These are phyloP conservation scores for Varanus salvator DNA, from an alignment of 2,113 vertebrate species.

Conservation along the genomic window DNA sequence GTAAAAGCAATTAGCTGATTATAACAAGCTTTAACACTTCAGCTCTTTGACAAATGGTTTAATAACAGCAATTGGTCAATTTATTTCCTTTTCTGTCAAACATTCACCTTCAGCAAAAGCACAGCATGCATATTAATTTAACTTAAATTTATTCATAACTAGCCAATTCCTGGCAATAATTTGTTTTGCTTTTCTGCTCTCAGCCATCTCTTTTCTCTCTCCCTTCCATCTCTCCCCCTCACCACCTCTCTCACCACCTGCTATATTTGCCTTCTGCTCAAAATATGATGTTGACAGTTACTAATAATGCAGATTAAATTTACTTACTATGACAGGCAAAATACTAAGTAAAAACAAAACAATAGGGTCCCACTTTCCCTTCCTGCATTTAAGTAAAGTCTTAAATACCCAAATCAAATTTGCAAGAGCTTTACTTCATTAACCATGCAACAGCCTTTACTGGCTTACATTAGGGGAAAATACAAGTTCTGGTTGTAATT, in stretches of 20 bases:
- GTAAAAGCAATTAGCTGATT: constrained; percentile 56
- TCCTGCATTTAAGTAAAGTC: constrained; percentile 38
- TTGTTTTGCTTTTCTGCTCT: constrained; percentile 75
- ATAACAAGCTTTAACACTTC: constrained; percentile 44
- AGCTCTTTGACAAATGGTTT: constrained; percentile 61
- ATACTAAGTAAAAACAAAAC: constrained; percentile 70
- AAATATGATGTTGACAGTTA: constrained; percentile 76
- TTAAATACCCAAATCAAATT: constrained; percentile 47
- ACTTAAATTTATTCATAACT: constrained; percentile 75
- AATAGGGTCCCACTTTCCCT: constrained; percentile 52
- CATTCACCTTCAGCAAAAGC: constrained; percentile 69
- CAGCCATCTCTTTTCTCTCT: constrained; percentile 64
- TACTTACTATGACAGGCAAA: constrained; percentile 74
- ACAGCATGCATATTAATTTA: constrained; percentile 70
- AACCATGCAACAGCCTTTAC: constrained; percentile 21
- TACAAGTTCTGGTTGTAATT: constrained; percentile 23
- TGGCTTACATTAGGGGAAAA: background rate
- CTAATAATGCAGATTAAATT: constrained; percentile 81
- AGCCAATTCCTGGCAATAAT: constrained; percentile 72
- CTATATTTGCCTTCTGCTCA: constrained; percentile 79
- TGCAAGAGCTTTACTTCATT: constrained; percentile 50
- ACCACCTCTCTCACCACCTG: constrained; percentile 72
- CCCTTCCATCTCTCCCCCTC: background rate
- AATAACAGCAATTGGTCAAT: constrained; percentile 64
- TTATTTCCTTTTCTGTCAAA: constrained; percentile 69